phyloP scores from a whole-genome alignment of 2,113 vertebrate genomes.

The Takifugu flavidus region DNA sequence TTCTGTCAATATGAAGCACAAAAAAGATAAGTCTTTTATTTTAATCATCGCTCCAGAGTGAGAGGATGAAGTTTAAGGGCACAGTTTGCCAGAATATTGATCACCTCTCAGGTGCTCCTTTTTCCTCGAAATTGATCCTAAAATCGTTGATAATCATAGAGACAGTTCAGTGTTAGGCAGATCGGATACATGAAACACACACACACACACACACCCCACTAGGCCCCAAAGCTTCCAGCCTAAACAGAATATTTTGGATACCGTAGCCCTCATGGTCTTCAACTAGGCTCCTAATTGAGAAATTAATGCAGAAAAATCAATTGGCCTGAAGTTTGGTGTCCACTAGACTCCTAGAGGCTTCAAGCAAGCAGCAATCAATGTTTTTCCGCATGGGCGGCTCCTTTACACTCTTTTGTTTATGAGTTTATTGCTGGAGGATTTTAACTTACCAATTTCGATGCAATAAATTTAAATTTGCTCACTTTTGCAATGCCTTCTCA shows the following conservation, averaged over 20 bases:
- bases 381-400: slow-evolving; percentile 56
- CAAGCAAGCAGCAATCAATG: slow-evolving; percentile 69
- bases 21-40: slow-evolving; percentile 43
- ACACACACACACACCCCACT: slow-evolving; percentile 15
- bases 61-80: slow-evolving; percentile 51
- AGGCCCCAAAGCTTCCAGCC: slow-evolving; percentile 45
- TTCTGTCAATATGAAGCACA: slow-evolving; percentile 39
- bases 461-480: slow-evolving; percentile 54
- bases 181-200: slow-evolving; percentile 30
- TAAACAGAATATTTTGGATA: slow-evolving; percentile 24
- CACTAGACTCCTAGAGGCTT: slow-evolving; percentile 64
- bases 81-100: slow-evolving; percentile 58
- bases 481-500: slow-evolving; percentile 25
- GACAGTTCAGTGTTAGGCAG: slow-evolving; percentile 45
- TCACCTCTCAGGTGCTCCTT: slow-evolving; percentile 56
- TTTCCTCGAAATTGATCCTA: slow-evolving; percentile 57
- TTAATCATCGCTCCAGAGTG: slow-evolving; percentile 33
- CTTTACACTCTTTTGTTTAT: slow-evolving; percentile 62
- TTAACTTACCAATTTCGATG: slow-evolving; percentile 64
- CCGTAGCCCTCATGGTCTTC: slow-evolving; percentile 51
- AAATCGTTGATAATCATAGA: slow-evolving; percentile 55
- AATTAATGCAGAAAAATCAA: slow-evolving; percentile 78
- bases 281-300: slow-evolving; percentile 70
- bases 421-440: slow-evolving; percentile 68
- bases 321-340: slow-evolving; percentile 70